A percentile compares a stretch with the other conserved stretches of the same genome.
These are phyloP conservation scores for Furnarius figulus DNA, from an alignment of 2,113 vertebrate genomes.

Conservation along the genomic window DNA sequence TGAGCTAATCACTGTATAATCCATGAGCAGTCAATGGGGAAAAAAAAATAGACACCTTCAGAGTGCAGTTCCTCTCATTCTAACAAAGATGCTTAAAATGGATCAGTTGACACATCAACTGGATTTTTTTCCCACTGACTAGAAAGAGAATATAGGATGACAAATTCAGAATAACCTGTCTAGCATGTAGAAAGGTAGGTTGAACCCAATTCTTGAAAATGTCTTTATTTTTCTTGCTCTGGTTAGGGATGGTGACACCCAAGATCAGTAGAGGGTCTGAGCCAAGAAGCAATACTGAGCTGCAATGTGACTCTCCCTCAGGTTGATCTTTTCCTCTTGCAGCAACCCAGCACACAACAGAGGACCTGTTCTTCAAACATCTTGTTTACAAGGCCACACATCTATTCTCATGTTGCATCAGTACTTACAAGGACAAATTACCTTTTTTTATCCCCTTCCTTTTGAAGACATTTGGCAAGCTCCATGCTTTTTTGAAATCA, in stretches of 20 bases:
- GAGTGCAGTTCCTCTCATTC: not conserved
- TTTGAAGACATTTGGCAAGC: conserved; percentile 1
- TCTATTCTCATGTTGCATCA: not conserved
- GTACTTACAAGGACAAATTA: not conserved
- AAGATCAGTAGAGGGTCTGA: not conserved
- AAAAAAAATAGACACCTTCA: not conserved
- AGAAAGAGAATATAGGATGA: not conserved
- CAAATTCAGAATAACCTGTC: not conserved
- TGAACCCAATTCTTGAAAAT: not conserved
- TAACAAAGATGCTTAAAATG: not conserved
- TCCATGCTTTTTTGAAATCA: not conserved
- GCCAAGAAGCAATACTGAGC: not conserved
- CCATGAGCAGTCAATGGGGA: not conserved
- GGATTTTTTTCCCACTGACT: not conserved
- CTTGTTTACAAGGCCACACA: not conserved
- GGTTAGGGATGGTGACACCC: not conserved
- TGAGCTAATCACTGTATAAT: not conserved
- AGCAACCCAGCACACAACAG: not conserved
- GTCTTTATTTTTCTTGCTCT: not conserved
- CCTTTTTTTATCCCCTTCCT: not conserved
- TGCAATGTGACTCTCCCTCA: not conserved
- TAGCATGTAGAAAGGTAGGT: not conserved
- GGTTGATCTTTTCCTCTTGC: not conserved
- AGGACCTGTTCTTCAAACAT: not conserved
- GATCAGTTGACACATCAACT: not conserved